Evolutionary conservation across 2,113 vertebrate species (phyloP), one percentile per base, ranked within the genome.

Genomic region (Turdus rufiventris): DNA sequence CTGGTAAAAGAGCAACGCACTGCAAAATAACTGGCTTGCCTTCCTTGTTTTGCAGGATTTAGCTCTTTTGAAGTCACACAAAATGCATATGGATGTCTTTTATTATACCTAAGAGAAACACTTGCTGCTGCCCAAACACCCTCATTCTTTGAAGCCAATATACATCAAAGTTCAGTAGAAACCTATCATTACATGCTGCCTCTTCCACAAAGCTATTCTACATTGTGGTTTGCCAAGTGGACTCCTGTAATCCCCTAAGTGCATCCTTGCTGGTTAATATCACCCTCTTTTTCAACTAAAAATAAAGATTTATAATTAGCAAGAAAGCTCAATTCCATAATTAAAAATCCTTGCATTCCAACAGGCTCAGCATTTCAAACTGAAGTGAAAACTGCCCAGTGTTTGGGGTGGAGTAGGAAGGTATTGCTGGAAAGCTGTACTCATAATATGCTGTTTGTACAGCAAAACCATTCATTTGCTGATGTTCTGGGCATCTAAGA

Each of bases 401-500:
- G 75, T 58, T 57, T 78, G 72, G 90, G 90, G 80, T 94, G 89
- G 76, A 96, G 88, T 89, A 96, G 73, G 51, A 91, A 75, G 87
- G 86, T 78, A 78, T 8, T 76, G 56, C 57, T 91, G 61, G 76
- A 93, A 97, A 96, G 50, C 80, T 78, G 74, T 33, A 91, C 48
- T 85, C 92, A 86, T 88, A 97, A 93, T 14, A 74, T 65, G 80
- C 50, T 93, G 85, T 71, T 93, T 86, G 56, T 54, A 93, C 40
- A 95, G 82, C 50, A 96, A 82, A 97, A 66, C 76, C 94, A 93
- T 82, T 98, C 78, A 89, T 72, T 92, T 96, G 72, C 91, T 85
- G 88, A 90, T 96, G 91, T 56, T 81, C 90, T 91, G 65, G 67
- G 86, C 68, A 94, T 93, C 24, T 76, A 63, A 88, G 43, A 77